These are phyloP conservation scores for Heteronetta atricapilla DNA, from an alignment of 2,113 vertebrate genomes.

Conservation along the genomic window DNA sequence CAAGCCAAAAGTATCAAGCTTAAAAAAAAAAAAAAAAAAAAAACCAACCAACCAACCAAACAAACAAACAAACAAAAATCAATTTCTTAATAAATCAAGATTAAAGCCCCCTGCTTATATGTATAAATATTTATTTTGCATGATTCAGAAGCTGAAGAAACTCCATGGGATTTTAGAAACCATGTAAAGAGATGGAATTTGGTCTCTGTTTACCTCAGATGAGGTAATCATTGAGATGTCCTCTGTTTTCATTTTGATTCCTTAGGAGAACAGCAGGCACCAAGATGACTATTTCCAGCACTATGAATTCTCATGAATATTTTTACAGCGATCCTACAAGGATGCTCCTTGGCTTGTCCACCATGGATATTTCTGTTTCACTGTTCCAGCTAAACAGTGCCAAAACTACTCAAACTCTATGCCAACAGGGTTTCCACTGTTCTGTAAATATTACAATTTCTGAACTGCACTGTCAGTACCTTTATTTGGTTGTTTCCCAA, in stretches of 20 bases:
- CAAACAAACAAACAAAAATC: not conserved
- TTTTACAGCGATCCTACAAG: slow-evolving; percentile 17
- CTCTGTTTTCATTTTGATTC: not conserved
- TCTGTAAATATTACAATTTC: not conserved
- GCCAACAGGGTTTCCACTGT: not conserved
- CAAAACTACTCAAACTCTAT: not conserved
- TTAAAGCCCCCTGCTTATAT: not conserved
- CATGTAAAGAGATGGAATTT: not conserved
- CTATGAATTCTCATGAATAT: slow-evolving; percentile 4
- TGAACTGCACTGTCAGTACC: not conserved
- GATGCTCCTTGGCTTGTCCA: not conserved
- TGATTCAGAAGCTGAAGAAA: not conserved
- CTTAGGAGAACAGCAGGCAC: not conserved
- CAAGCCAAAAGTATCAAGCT: not conserved
- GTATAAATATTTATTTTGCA: not conserved
- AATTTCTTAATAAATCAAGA: not conserved
- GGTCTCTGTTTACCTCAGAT: not conserved
- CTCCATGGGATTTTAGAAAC: not conserved
- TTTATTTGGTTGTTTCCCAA: not conserved
- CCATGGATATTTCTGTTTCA: slow-evolving; percentile 1
- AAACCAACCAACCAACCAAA: too few species aligned
- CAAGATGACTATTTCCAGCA: not conserved
- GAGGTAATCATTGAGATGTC: not conserved
- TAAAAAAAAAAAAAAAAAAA: not conserved
- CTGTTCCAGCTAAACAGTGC: not conserved